Conservation (phyloP, 2,797 vertebrate species). For the Notolepis coatsorum region DNA sequence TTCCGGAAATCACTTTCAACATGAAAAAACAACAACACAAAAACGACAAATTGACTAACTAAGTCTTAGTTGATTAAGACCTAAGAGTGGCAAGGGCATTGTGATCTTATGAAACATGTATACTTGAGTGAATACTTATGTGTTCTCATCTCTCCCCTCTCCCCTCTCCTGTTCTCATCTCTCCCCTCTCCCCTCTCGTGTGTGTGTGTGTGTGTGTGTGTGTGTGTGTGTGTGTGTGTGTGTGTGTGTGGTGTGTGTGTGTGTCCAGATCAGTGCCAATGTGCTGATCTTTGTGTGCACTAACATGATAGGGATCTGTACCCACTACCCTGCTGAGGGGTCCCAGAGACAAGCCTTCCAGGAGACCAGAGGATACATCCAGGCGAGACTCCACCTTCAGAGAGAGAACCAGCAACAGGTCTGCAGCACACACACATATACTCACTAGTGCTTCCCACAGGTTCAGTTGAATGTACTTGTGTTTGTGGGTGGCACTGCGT, state of each 20-base stretch:
- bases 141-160: neutral
- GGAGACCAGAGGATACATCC: slow-evolving; percentile 96
- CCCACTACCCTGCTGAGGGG: slow-evolving; percentile 96
- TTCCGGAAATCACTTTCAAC: too few relatives aligned
- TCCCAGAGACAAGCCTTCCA: slow-evolving; percentile 98
- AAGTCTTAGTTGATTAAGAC: too few relatives aligned
- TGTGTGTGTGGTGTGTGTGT: slow-evolving; percentile 11
- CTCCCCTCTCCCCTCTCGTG: neutral
- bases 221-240: slow-evolving; percentile 9
- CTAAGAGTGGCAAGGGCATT: slow-evolving; percentile 53
- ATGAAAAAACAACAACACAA: too few relatives aligned
- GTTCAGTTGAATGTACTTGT: too few relatives aligned
- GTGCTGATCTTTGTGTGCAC: slow-evolving; percentile 94
- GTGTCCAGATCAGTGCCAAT: slow-evolving; percentile 89
- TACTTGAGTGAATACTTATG: slow-evolving; percentile 11
- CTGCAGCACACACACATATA: slow-evolving; percentile 13
- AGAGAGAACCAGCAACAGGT: slow-evolving; percentile 98
- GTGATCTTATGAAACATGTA: slow-evolving; percentile 25
- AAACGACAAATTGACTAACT: too few relatives aligned
- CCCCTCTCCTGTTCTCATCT: neutral
- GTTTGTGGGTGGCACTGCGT: too few relatives aligned
- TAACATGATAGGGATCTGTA: slow-evolving; percentile 95
- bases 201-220: neutral
- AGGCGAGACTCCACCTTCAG: slow-evolving; percentile 94
- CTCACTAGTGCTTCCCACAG: too few relatives aligned